Base-by-base conservation (phyloP, 1,140 invertebrate species). In the Euura lappo region DNA sequence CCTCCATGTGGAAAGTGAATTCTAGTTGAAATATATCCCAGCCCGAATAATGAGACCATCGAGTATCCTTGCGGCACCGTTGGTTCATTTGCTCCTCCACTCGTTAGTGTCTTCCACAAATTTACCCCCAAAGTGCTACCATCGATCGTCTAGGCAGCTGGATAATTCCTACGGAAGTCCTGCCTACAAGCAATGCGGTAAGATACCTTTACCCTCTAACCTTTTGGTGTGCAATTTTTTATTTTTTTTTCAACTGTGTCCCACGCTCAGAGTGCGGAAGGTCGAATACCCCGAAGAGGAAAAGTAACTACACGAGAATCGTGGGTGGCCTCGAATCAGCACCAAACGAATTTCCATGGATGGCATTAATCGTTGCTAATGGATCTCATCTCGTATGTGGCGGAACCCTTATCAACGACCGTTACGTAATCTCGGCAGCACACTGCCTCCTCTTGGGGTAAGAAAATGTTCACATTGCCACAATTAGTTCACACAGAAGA, bases 341-440 rank as follows among this genome's bases (percentile, higher is more conserved):
- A 8, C 71, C 82, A 10, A 86, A 88, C 73, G 87, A 89, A 66
- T 89, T 87, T 76, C 90, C 90, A 0, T 91, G 89, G 89, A 83
- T 89, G 75, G 88, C 83, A 28, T 81, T 85, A 7, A 79, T 90
- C 13, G 78, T 81, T 10, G 77, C 67, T 6, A 72, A 75, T n/a
- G 76, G 71, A 68, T 66, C 75, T 5, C 79, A 86, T 69, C 87
- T 91, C 76, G 88, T 90, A 74, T 92, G 91, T 78, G 90, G 90
- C 46, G 90, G 88, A 42, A 86, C 87, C 45, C 77, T 91, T 28
- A 90, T 91, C 78, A 90, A 84, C 69, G 86, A 89, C 70, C 80
- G 80, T 45, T 90, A 89, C 75, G 82, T 91, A 6, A 68, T 91
- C 13, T 90, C 89, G 8, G 90, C 90, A 2, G 90, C 89, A 2